Evolutionary conservation across 2,888 invertebrate genomes (phyloP).

Genomic region (Drosophila incognita): DNA sequence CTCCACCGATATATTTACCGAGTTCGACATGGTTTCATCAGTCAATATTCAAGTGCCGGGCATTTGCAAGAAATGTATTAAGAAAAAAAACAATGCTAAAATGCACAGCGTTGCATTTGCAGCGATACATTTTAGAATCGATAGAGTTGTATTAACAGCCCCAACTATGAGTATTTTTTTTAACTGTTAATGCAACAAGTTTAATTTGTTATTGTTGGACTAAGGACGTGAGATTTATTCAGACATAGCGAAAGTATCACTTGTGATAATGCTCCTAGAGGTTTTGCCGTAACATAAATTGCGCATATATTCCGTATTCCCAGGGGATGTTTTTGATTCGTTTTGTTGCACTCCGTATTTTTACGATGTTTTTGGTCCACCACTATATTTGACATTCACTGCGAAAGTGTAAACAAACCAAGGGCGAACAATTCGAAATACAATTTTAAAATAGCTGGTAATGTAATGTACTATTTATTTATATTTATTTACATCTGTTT

Average conservation of each 20-base stretch:
- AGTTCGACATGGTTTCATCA: slow-evolving; percentile 88
- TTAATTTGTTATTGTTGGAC: not conserved
- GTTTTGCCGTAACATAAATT: not conserved
- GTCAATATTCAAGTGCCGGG: slow-evolving; percentile 30
- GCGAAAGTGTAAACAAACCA: not conserved
- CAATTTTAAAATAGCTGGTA: not conserved
- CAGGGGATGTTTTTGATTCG: not conserved
- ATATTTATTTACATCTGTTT: not conserved
- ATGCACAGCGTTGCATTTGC: slow-evolving; percentile 13
- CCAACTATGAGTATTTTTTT: not conserved
- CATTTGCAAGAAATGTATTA: slow-evolving; percentile 19
- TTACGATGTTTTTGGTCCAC: not conserved
- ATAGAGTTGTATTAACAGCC: not conserved
- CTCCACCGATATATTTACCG: slow-evolving; percentile 96
- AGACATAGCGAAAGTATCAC: not conserved
- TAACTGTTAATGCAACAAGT: not conserved
- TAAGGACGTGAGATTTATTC: not conserved
- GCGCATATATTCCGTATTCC: not conserved
- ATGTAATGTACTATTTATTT: not conserved
- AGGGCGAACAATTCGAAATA: not conserved
- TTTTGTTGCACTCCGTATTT: not conserved
- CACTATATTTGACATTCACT: not conserved
- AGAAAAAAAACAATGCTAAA: slow-evolving; percentile 29
- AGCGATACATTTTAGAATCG: not conserved
- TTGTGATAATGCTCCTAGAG: not conserved